Percentiles rank a stretch among this genome's conserved stretches.
These are phyloP conservation scores for Pseudomyrmex flavicornis DNA, from an alignment of 1,140 invertebrate species.

Conservation along the genomic window DNA sequence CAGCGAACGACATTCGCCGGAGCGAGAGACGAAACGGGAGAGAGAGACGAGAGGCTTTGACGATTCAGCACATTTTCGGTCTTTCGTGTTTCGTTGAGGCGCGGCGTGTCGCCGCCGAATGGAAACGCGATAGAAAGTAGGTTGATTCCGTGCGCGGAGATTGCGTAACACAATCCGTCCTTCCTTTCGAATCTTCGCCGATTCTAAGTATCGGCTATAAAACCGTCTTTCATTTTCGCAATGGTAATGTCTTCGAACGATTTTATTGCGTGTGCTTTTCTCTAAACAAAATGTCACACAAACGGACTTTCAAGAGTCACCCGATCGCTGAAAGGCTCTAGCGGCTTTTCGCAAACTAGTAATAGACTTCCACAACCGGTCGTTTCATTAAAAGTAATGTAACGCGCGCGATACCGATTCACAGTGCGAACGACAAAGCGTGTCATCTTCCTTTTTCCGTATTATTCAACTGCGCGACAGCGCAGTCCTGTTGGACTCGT, in stretches of 20 bases:
- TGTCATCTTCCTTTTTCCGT: neutral
- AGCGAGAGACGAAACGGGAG: slow-evolving; percentile 13
- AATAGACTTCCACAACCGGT: neutral
- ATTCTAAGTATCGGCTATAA: neutral
- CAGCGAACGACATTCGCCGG: slow-evolving; percentile 31
- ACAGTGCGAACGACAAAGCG: slow-evolving; percentile 8
- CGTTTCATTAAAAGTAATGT: slow-evolving; percentile 3
- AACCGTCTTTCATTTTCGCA: too few relatives aligned
- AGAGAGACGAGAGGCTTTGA: neutral
- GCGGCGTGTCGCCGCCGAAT: slow-evolving; percentile 37
- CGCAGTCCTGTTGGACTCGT: neutral
- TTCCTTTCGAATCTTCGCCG: neutral
- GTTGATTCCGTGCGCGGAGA: slow-evolving; percentile 21
- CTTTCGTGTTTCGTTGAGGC: slow-evolving; percentile 46
- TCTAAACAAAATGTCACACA: slow-evolving; percentile 1
- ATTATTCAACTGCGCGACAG: slow-evolving; percentile 17
- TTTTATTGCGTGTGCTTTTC: neutral
- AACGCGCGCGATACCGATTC: neutral
- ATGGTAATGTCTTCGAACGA: neutral
- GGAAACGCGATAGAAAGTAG: neutral
- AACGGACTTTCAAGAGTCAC: too few relatives aligned
- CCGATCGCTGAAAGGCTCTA: too few relatives aligned
- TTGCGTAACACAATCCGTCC: slow-evolving; percentile 19
- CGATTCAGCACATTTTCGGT: slow-evolving; percentile 60
- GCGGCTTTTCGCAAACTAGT: neutral